These are phyloP conservation scores for Porphyrio hochstetteri DNA, from an alignment of 2,113 vertebrate species.

Conservation along the genomic window DNA sequence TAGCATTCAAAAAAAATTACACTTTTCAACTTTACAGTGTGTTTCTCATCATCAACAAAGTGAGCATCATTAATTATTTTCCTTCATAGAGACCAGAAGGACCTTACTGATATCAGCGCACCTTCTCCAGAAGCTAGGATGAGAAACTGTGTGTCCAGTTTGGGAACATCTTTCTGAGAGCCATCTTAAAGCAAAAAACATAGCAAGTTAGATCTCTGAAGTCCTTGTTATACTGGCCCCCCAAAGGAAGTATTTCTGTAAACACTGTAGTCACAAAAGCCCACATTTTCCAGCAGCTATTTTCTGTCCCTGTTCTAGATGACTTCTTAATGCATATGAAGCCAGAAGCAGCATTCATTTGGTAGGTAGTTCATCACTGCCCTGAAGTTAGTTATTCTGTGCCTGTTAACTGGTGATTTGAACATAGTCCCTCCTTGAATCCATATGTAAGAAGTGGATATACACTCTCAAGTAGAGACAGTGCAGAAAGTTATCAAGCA, in stretches of 20 bases:
- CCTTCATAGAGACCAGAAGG: not conserved
- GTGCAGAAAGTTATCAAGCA: not conserved
- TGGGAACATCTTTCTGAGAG: not conserved
- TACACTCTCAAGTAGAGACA: not conserved
- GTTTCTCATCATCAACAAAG: not conserved
- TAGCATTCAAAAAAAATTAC: not conserved
- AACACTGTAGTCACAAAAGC: not conserved
- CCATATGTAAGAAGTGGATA: not conserved
- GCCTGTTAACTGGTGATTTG: not conserved
- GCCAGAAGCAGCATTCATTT: not conserved
- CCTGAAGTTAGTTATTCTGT: not conserved
- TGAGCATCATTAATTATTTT: not conserved
- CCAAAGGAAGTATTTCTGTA: not conserved
- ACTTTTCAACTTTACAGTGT: not conserved
- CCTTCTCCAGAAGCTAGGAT: not conserved
- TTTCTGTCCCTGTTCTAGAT: not conserved
- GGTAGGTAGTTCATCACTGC: not conserved
- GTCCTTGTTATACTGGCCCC: not conserved
- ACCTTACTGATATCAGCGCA: not conserved
- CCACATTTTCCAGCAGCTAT: not conserved
- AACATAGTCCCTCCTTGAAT: not conserved
- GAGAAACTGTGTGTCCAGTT: not conserved
- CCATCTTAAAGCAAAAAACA: not conserved
- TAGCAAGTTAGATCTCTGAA: not conserved
- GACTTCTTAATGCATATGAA: not conserved